Conservation (phyloP, 2,888 invertebrate species). For the Autographa pulchrina region DNA sequence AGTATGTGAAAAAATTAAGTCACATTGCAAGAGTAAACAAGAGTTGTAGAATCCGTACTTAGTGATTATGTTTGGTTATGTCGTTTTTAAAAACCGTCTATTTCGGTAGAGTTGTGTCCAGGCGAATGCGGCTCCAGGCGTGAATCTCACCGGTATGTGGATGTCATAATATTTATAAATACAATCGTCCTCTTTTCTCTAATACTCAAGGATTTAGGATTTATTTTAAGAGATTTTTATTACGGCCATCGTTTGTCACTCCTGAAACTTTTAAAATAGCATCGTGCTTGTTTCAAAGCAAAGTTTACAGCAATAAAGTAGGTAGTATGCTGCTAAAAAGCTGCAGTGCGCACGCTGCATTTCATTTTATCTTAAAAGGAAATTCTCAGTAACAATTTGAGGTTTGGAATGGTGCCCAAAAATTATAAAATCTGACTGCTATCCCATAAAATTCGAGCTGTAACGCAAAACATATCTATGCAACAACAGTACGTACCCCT, state of each 20-base stretch:
- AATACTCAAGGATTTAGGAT: conserved; percentile 24
- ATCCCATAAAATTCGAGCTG: background rate
- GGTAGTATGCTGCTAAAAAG: background rate
- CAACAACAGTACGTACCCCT: no score
- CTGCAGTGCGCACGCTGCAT: conserved; percentile 5
- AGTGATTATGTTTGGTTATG: background rate
- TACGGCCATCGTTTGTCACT: background rate
- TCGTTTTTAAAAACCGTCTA: conserved; percentile 29
- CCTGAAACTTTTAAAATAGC: background rate
- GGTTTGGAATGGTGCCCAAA: background rate
- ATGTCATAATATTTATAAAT: conserved; percentile 54
- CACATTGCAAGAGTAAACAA: no score
- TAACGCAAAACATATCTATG: no score
- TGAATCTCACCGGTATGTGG: conserved; percentile 38
- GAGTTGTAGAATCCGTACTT: background rate
- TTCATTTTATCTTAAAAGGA: background rate
- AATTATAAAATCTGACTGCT: background rate
- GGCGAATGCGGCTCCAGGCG: conserved; percentile 25
- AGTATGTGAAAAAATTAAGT: no score
- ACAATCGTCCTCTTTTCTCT: conserved; percentile 33
- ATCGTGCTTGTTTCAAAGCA: background rate
- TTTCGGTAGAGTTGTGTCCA: conserved; percentile 43
- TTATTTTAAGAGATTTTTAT: conserved; percentile 8
- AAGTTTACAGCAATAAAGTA: background rate
- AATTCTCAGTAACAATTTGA: background rate